Conservation (phyloP, 2,797 vertebrate species). For the Bryconaethiops microstoma region DNA sequence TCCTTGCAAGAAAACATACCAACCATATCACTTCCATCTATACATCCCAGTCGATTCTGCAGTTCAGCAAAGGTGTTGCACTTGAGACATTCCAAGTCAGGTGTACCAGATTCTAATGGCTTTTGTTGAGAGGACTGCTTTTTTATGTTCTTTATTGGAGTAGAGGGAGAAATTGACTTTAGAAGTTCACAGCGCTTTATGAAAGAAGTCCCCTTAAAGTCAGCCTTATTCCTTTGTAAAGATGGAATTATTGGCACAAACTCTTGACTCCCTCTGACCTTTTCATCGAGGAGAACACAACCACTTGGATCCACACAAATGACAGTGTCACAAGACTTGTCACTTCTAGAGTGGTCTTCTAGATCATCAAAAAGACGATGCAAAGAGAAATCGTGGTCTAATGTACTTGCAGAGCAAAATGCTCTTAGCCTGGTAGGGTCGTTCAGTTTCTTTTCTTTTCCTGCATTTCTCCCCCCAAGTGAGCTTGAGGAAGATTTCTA, state of each 20-base stretch:
- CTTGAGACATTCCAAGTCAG: conserved; percentile 91
- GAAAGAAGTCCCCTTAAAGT: conserved; percentile 38
- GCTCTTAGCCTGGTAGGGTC: conserved; percentile 86
- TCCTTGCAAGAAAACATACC: conserved; percentile 77
- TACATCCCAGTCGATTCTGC: conserved; percentile 93
- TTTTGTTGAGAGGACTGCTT: conserved; percentile 56
- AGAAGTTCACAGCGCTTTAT: conserved; percentile 66
- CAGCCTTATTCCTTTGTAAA: conserved; percentile 83
- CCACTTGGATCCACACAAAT: conserved; percentile 92
- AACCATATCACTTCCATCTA: conserved; percentile 86
- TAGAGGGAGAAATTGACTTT: conserved; percentile 71
- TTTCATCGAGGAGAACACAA: conserved; percentile 82
- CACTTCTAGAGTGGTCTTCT: conserved; percentile 91
- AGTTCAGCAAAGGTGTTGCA: conserved; percentile 98
- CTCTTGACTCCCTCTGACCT: conserved; percentile 83
- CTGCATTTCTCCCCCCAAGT: conserved; percentile 91
- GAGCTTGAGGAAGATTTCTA: conserved; percentile 92
- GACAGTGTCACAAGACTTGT: conserved; percentile 96
- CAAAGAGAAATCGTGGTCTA: conserved; percentile 83
- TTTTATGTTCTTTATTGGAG: conserved; percentile 62
- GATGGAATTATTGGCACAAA: conserved; percentile 96
- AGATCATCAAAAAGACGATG: conserved; percentile 86
- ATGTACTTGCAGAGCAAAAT: conserved; percentile 86
- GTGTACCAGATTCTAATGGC: conserved; percentile 60
- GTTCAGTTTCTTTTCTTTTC: conserved; percentile 87